A percentile compares a stretch with the other conserved stretches of the same genome.
Evolutionary conservation across 2,888 invertebrate species (phyloP).

Genomic region (Dicyrtoma fusca): DNA sequence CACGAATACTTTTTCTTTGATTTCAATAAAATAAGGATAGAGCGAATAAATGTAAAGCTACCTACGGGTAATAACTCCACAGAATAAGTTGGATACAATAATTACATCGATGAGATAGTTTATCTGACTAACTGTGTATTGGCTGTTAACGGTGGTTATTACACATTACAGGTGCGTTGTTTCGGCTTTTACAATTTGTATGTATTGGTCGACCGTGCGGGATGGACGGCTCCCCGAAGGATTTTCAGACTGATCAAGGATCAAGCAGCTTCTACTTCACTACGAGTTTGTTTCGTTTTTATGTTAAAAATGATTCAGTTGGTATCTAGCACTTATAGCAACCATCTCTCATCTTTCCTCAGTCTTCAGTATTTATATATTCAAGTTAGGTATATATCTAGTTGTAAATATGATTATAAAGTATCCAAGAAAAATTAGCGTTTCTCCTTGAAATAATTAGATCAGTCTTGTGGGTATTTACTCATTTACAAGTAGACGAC

Average conservation of each 20-base stretch:
- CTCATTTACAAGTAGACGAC: constrained; percentile 49
- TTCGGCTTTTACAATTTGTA: constrained; percentile 2
- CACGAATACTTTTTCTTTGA: too few relatives aligned
- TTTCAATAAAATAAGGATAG: too few relatives aligned
- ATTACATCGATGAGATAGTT: too few relatives aligned
- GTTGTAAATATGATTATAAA: constrained; percentile 43
- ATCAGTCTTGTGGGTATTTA: constrained; percentile 57
- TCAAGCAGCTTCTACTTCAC: constrained; percentile 25
- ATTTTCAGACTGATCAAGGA: constrained; percentile 36
- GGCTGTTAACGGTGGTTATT: too few relatives aligned
- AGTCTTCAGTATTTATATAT: constrained; percentile 47
- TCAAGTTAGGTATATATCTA: constrained; percentile 20
- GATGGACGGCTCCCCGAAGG: constrained; percentile 31
- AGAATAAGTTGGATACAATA: too few relatives aligned
- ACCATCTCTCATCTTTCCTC: constrained; percentile 45
- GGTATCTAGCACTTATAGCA: constrained; percentile 39
- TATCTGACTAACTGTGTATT: too few relatives aligned
- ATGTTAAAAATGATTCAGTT: constrained; percentile 35
- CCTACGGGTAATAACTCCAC: too few relatives aligned
- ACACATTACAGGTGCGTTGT: background rate
- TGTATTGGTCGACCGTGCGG: constrained; percentile 30
- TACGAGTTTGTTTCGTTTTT: constrained; percentile 29
- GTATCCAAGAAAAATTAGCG: constrained; percentile 53
- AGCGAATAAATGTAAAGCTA: too few relatives aligned
- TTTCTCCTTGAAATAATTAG: constrained; percentile 51